A percentile compares a stretch with the other conserved stretches of the same genome.
phyloP scores from a whole-genome alignment of 2,113 vertebrate genomes.

The Salvelinus sp. region DNA sequence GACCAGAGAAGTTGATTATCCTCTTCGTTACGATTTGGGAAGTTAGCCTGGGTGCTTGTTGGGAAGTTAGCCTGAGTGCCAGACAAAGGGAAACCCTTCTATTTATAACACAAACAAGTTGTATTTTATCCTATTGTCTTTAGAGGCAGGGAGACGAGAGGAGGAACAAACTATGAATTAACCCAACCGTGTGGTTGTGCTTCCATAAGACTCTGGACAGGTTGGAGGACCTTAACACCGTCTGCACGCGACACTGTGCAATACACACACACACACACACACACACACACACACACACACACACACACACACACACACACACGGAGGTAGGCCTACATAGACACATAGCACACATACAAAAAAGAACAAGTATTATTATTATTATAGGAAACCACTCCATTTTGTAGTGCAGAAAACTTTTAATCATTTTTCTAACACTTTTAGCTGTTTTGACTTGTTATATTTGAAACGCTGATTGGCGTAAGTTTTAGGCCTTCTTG shows the following conservation, averaged over 20 bases:
- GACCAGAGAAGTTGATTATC: slow-evolving; percentile 17
- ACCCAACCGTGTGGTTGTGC: slow-evolving; percentile 20
- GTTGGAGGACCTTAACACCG: not conserved
- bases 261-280: slow-evolving; percentile 4
- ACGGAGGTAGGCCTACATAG: not conserved
- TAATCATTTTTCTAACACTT: slow-evolving; percentile 16
- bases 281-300: not conserved
- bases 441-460: slow-evolving; percentile 4
- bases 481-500: slow-evolving; percentile 22
- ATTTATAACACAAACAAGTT: slow-evolving; percentile 48
- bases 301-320: slow-evolving; percentile 1
- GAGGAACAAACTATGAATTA: slow-evolving; percentile 13
- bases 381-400: not conserved
- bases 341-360: not conserved
- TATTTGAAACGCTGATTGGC: slow-evolving; percentile 3
- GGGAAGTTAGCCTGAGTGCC: slow-evolving; percentile 30
- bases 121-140: slow-evolving; percentile 27
- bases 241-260: not conserved
- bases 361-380: slow-evolving; percentile 4
- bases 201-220: slow-evolving; percentile 28
- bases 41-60: slow-evolving; percentile 26
- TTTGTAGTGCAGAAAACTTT: not conserved
- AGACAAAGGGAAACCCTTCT: slow-evolving; percentile 36
- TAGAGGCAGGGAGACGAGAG: slow-evolving; percentile 1
- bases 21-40: slow-evolving; percentile 24